Evolutionary conservation across 1,140 invertebrate species (phyloP).

Genomic region (Drosophila quadrilineata): DNA sequence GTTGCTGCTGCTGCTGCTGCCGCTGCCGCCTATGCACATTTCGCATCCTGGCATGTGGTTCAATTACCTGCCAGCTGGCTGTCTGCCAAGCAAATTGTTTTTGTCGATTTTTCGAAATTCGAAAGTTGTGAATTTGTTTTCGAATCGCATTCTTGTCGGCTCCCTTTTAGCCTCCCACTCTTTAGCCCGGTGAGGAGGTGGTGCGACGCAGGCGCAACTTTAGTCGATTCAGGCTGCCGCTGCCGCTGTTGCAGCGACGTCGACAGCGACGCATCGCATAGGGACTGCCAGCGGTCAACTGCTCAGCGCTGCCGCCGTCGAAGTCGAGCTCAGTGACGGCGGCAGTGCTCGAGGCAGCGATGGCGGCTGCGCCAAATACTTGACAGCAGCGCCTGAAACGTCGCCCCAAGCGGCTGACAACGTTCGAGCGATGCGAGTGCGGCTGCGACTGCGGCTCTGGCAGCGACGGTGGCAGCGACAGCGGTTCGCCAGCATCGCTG

Average conservation of each 20-base stretch:
- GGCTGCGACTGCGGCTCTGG: background rate
- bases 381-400: conserved; percentile 52
- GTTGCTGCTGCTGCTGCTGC: background rate
- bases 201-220: conserved; percentile 61
- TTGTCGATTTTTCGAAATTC: conserved; percentile 10
- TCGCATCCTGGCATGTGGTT: background rate
- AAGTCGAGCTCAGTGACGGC: conserved; percentile 19
- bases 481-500: background rate
- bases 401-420: conserved; percentile 51
- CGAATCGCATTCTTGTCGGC: background rate
- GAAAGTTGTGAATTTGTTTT: conserved; percentile 6
- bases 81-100: conserved; percentile 19
- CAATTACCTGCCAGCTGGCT: conserved; percentile 3
- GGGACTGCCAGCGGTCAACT: conserved; percentile 47
- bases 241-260: conserved; percentile 56
- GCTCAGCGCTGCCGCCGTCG: conserved; percentile 47
- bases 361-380: conserved; percentile 17
- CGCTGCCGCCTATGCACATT: background rate
- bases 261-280: conserved; percentile 41
- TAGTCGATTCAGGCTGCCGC: conserved; percentile 43
- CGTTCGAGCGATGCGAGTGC: conserved; percentile 10
- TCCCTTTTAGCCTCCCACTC: background rate
- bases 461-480: background rate
- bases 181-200: conserved; percentile 60
- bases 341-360: background rate